Evolutionary conservation across 2,797 vertebrate species (phyloP).

Genomic region (Numenius phaeopus): DNA sequence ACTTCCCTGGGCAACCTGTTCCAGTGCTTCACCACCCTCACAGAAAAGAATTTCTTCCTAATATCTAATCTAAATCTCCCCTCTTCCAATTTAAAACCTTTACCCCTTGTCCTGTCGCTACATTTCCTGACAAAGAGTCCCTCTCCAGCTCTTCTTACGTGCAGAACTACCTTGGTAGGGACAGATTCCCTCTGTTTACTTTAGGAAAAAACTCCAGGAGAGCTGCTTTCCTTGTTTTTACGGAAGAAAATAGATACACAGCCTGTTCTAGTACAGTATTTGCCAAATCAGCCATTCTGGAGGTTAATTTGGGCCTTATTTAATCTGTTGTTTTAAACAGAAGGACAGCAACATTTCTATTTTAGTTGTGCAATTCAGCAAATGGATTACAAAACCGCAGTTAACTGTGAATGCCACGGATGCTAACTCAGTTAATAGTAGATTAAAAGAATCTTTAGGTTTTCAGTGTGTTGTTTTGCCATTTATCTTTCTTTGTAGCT

Average conservation of each 20-base stretch:
- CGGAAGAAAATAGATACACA: neutral
- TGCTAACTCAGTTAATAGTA: constrained; percentile 38
- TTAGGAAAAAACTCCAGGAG: neutral
- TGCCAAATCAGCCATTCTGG: neutral
- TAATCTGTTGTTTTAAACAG: constrained; percentile 15
- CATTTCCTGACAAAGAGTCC: too few species aligned
- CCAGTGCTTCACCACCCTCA: too few species aligned
- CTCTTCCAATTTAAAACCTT: too few species aligned
- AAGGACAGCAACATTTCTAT: neutral
- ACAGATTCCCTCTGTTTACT: neutral
- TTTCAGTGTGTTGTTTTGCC: constrained; percentile 40
- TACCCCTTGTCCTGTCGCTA: too few species aligned
- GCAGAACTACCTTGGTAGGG: neutral
- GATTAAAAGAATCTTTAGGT: constrained; percentile 37
- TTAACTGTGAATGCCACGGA: neutral
- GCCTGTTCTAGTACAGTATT: neutral
- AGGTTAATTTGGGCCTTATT: neutral
- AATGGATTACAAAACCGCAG: constrained; percentile 1
- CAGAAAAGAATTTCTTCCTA: too few species aligned
- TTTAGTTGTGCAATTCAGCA: neutral
- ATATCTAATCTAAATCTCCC: too few species aligned
- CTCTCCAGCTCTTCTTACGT: neutral
- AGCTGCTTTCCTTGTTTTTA: neutral
- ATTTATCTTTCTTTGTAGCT: constrained; percentile 42
- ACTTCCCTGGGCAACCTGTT: too few species aligned